Conservation (phyloP, 2,113 vertebrate genomes). For the Poeciliopsis retropinna region DNA sequence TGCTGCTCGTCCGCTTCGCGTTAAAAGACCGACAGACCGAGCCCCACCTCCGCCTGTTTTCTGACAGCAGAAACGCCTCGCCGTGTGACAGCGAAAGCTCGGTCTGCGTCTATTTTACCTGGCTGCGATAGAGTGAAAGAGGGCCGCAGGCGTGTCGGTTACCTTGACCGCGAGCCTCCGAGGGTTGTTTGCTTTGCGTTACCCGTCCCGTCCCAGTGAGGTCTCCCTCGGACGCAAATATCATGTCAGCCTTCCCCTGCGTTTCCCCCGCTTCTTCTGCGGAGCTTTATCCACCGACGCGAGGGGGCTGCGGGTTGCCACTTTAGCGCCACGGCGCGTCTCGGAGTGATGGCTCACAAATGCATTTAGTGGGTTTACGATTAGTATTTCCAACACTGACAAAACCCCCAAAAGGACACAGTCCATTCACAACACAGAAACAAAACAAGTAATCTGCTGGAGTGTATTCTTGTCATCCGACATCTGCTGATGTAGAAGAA, state of each 20-base stretch:
- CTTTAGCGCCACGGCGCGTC: conserved; percentile 45
- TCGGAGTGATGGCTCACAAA: conserved; percentile 8
- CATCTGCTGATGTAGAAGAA: background rate
- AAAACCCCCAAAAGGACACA: no score
- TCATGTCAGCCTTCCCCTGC: conserved; percentile 58
- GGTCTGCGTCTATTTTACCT: background rate
- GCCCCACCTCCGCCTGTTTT: conserved; percentile 20
- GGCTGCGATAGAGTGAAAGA: background rate
- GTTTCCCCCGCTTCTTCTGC: conserved; percentile 43
- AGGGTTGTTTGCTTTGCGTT: conserved; percentile 36
- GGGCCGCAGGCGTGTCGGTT: background rate
- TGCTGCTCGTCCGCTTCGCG: conserved; percentile 55
- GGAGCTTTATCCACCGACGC: background rate
- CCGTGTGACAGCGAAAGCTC: background rate
- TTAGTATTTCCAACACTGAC: no score
- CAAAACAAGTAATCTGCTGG: background rate
- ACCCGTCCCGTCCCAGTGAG: conserved; percentile 70
- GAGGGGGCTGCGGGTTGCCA: background rate
- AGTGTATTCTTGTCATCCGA: background rate
- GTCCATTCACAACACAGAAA: no score
- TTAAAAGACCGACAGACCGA: conserved; percentile 36
- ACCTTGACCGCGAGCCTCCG: conserved; percentile 42
- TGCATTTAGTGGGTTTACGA: no score
- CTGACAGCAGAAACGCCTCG: conserved; percentile 27
- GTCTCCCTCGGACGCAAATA: conserved; percentile 67